Percentiles rank a stretch among this genome's conserved stretches.
Conservation (phyloP, 2,113 vertebrate genomes). For the Platanista minor region DNA sequence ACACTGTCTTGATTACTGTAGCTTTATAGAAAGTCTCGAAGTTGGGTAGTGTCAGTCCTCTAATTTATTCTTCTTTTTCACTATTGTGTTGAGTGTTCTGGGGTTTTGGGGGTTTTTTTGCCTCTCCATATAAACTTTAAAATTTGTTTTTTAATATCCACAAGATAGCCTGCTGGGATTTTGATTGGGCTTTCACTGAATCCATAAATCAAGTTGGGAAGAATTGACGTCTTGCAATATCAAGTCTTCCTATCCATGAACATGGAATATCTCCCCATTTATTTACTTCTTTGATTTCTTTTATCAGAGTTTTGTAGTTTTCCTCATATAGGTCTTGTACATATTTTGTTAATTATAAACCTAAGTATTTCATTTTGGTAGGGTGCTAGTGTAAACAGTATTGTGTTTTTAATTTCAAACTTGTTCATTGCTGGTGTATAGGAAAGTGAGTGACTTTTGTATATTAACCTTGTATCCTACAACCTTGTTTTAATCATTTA, state of each 20-base stretch:
- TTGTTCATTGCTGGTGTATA: neutral
- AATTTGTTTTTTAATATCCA: too few species aligned
- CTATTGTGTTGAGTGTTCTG: neutral
- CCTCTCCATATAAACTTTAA: too few species aligned
- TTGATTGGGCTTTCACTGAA: neutral
- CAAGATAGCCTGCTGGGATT: neutral
- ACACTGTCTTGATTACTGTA: neutral
- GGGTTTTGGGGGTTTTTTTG: too few species aligned
- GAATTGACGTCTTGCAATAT: neutral
- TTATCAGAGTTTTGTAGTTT: too few species aligned
- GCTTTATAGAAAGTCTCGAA: neutral
- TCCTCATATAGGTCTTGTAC: too few species aligned
- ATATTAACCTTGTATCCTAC: neutral
- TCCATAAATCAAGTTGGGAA: neutral
- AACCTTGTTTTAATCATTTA: neutral
- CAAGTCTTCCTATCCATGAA: neutral
- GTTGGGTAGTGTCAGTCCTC: neutral
- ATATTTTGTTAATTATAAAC: too few species aligned
- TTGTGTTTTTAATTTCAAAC: neutral
- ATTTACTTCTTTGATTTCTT: too few species aligned
- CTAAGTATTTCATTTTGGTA: neutral
- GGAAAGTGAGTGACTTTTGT: neutral
- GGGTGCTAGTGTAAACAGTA: neutral
- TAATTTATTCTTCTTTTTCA: neutral
- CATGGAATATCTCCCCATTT: too few species aligned